A percentile compares a stretch with the other conserved stretches of the same genome.
These are phyloP conservation scores for Eucera pruinosa DNA, from an alignment of 2,888 invertebrate genomes.

Conservation along the genomic window DNA sequence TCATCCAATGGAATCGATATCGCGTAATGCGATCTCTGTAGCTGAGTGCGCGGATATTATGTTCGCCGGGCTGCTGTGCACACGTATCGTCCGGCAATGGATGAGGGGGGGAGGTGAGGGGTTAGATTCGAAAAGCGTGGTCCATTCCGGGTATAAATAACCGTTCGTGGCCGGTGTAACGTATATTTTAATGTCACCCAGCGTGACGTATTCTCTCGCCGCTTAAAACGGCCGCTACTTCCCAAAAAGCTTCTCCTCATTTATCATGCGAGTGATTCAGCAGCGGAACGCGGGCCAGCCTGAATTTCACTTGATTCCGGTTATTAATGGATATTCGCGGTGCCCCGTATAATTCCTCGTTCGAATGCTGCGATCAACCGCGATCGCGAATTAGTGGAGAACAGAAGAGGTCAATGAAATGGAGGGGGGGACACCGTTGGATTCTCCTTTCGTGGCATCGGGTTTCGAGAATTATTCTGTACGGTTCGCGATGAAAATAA, in stretches of 20 bases:
- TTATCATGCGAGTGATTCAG: constrained; percentile 56
- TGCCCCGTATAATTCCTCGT: constrained; percentile 26
- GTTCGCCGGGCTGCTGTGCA: constrained; percentile 37
- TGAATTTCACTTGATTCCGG: constrained; percentile 54
- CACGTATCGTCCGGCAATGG: constrained; percentile 2
- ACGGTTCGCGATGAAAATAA: too few relatives aligned
- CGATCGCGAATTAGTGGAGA: background rate
- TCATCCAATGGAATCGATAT: constrained; percentile 73
- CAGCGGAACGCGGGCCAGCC: constrained; percentile 20
- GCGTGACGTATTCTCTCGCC: constrained; percentile 23
- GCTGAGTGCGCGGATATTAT: constrained; percentile 60
- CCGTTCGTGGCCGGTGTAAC: constrained; percentile 20
- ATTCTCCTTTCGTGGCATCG: too few relatives aligned
- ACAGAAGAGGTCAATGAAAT: too few relatives aligned
- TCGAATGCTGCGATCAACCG: constrained; percentile 2
- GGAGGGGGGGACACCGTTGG: too few relatives aligned
- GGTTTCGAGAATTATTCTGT: too few relatives aligned
- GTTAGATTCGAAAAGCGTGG: constrained; percentile 35
- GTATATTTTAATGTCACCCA: constrained; percentile 49
- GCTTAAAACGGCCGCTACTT: constrained; percentile 43
- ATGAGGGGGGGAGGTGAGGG: background rate
- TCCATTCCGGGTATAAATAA: constrained; percentile 40
- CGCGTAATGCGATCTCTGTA: constrained; percentile 73
- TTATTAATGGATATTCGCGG: constrained; percentile 50
- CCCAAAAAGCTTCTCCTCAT: constrained; percentile 48